These are phyloP conservation scores for Gulo gulo DNA, from an alignment of 2,113 vertebrate species.

Conservation along the genomic window DNA sequence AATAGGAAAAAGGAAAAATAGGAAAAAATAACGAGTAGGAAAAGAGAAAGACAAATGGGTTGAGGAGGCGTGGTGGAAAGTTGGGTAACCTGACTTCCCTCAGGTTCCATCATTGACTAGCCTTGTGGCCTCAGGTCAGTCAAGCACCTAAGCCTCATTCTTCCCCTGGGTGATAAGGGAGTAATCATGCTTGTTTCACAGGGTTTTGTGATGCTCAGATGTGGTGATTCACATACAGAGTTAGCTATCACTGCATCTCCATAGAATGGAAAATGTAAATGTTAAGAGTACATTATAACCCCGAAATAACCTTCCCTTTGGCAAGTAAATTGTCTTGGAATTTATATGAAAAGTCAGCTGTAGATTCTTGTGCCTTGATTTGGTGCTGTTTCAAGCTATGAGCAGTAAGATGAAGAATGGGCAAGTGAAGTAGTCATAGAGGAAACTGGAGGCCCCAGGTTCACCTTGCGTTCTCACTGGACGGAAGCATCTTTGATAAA, in stretches of 20 bases:
- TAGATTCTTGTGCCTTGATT: not conserved
- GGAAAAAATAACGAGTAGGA: not conserved
- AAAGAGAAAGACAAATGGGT: not conserved
- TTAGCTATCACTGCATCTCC: not conserved
- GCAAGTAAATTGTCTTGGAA: not conserved
- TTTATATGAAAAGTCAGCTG: not conserved
- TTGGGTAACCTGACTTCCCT: not conserved
- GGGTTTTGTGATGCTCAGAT: not conserved
- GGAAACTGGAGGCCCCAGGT: not conserved
- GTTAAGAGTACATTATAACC: not conserved
- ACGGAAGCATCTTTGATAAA: not conserved
- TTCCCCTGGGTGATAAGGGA: not conserved
- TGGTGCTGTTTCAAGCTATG: not conserved
- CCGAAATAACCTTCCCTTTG: not conserved
- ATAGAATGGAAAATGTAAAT: not conserved
- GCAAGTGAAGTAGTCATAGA: not conserved
- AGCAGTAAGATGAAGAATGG: not conserved
- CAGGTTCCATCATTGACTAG: accelerated
- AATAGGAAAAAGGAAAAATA: too few species aligned
- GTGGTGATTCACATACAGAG: not conserved
- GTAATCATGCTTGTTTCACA: not conserved
- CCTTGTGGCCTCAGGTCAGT: too few species aligned
- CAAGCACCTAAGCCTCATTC: not conserved
- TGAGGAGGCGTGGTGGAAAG: not conserved
- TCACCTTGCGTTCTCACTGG: not conserved